A percentile compares a stretch with the other conserved stretches of the same genome.
phyloP scores from a whole-genome alignment of 2,888 invertebrate genomes.

The Catocala fraxini region DNA sequence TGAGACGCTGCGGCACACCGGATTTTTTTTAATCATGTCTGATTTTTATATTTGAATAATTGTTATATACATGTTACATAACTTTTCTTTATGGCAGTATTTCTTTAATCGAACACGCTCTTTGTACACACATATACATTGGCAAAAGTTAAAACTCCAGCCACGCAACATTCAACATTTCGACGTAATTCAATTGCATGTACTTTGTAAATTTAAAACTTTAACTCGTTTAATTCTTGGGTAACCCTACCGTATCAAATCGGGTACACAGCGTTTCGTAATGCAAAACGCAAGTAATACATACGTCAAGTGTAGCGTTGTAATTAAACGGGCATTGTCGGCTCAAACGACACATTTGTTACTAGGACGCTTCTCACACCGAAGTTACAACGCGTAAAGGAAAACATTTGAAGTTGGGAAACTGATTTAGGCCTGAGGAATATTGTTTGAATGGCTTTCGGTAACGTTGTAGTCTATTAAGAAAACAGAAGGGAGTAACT shows the following conservation, averaged over 20 bases:
- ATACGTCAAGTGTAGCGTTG: constrained; percentile 50
- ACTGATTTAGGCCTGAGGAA: no score
- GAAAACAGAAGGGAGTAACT: no score
- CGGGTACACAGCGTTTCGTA: constrained; percentile 32
- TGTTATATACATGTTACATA: no score
- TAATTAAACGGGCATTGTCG: constrained; percentile 63
- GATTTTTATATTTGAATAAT: no score
- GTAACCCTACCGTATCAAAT: constrained; percentile 44
- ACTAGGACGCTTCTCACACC: constrained; percentile 52
- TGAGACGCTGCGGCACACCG: no score
- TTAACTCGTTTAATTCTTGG: constrained; percentile 17
- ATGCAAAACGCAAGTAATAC: constrained; percentile 46
- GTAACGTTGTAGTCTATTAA: no score
- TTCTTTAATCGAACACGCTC: no score
- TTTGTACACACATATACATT: no score
- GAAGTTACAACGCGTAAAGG: constrained; percentile 17
- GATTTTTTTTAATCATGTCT: no score
- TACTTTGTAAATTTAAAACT: constrained; percentile 39
- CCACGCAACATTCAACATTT: neutral
- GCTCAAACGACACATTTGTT: constrained; percentile 50
- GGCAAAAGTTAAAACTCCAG: no score
- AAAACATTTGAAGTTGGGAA: constrained; percentile 2
- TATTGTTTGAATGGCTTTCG: no score
- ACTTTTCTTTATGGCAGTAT: no score
- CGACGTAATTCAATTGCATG: constrained; percentile 4